Base-by-base conservation (phyloP, 2,797 vertebrate genomes). In the Anomalospiza imberbis region DNA sequence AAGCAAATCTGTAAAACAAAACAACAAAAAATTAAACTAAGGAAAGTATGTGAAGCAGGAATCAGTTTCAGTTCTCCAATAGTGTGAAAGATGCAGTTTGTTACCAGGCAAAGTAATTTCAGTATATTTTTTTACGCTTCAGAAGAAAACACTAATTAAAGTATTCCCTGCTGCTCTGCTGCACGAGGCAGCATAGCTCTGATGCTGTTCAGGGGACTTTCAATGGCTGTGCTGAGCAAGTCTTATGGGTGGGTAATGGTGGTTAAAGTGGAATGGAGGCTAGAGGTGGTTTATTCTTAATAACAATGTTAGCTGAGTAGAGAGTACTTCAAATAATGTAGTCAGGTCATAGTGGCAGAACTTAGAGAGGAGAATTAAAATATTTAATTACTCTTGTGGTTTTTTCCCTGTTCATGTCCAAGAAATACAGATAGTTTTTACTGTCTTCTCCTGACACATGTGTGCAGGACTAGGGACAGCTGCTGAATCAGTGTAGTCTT, bases 101-200 rank as follows among this genome's bases (percentile, higher is more conserved):
- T 92, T 95, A 85, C 22, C 13, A 91, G 82, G 65, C 57, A 77
- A 70, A 92, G 57, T 53, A 76, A 81, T 91, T 94, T 85, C 31
- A 71, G 65, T 53, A 14, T 55, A 26, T 0, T 11, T 85, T 73
- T 82, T 83, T 72, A 88, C 14, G 42, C 57, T 94, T 92, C 70
- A 71, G 54, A 61, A 79, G 48, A 58, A 93, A 91, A 51, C 31
- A 44, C 58, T 67, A 77, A 88, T 87, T 70, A 40, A 71, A 81
- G 10, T 79, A 36, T 60, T 85, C 67, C 54, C 45, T 88, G 48
- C 65, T 88, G 77, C 55, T 83, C 36, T 71, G 81, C 36, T 81
- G 34, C 87, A 26, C 8, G 14, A 74, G 70, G 44, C 61, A 72
- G 36, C 4, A 4, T 21, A 55, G 55, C 40, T 84, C 76, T 83